Conservation (phyloP, 2,797 vertebrate genomes). For the Carcharodon carcharias region DNA sequence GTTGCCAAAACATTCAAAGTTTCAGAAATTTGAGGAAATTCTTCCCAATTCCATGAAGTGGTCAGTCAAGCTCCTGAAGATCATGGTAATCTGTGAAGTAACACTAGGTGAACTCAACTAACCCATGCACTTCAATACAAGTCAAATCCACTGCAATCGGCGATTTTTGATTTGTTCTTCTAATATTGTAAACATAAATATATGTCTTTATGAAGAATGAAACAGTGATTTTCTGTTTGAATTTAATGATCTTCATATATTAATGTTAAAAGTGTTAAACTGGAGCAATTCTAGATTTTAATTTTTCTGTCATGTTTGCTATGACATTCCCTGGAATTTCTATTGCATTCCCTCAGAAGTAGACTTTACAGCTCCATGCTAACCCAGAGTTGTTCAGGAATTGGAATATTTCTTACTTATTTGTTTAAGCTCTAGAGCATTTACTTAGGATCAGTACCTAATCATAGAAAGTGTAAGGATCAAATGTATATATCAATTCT, state of each 20-base stretch:
- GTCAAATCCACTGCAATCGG: neutral
- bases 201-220: neutral
- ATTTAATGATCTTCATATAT: too few relatives aligned
- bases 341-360: neutral
- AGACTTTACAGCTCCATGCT: neutral
- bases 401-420: too few relatives aligned
- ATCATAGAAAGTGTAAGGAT: too few relatives aligned
- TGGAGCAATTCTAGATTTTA: neutral
- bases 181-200: neutral
- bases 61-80: neutral
- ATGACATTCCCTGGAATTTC: neutral
- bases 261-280: neutral
- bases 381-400: too few relatives aligned
- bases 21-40: neutral
- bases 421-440: too few relatives aligned
- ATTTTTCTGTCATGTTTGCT: neutral
- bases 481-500: too few relatives aligned
- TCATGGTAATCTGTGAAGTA: neutral
- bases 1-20: neutral
- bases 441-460: too few relatives aligned
- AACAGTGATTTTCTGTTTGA: neutral
- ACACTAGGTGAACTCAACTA: neutral
- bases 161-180: neutral
- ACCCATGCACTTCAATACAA: neutral
- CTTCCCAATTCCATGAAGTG: neutral